Conservation (phyloP, 2,888 invertebrate genomes). For the Drosophila phalerata region DNA sequence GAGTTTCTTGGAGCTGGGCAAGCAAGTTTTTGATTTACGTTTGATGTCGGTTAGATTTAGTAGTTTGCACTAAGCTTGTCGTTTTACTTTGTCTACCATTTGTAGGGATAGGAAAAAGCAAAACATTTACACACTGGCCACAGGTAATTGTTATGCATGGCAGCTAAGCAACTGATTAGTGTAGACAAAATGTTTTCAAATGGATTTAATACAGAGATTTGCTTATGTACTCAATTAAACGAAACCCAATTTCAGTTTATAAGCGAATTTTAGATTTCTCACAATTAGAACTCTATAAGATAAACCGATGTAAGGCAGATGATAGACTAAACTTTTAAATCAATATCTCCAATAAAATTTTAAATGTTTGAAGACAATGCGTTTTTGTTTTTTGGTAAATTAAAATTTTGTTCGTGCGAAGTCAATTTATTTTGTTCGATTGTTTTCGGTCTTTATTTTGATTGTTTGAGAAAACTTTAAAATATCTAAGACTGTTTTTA, state of each 20-base stretch:
- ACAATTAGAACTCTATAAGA: not conserved
- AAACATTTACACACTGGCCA: slow-evolving; percentile 18
- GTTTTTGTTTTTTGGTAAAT: too few relatives aligned
- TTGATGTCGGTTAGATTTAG: slow-evolving; percentile 79
- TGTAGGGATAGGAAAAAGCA: slow-evolving; percentile 36
- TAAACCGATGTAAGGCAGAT: not conserved
- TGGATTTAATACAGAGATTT: slow-evolving; percentile 41
- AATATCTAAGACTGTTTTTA: slow-evolving; percentile 8
- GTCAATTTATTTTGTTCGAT: not conserved
- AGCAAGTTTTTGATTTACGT: slow-evolving; percentile 73
- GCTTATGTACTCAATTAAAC: slow-evolving; percentile 32
- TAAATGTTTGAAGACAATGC: not conserved
- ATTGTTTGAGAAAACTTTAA: not conserved
- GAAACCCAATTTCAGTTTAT: slow-evolving; percentile 44
- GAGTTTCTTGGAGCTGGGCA: slow-evolving; percentile 38
- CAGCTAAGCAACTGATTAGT: slow-evolving; percentile 67
- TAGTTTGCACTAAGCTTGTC: slow-evolving; percentile 65
- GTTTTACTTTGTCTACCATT: slow-evolving; percentile 45
- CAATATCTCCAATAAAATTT: not conserved
- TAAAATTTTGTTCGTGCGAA: not conserved
- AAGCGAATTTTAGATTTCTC: not conserved
- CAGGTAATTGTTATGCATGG: slow-evolving; percentile 73
- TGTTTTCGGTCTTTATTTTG: not conserved
- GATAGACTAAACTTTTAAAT: not conserved
- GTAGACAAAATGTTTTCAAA: slow-evolving; percentile 55